Evolutionary conservation across 2,797 vertebrate species (phyloP), one percentile per base, ranked within the genome.

Genomic region (Schizothorax lantsangensis): DNA sequence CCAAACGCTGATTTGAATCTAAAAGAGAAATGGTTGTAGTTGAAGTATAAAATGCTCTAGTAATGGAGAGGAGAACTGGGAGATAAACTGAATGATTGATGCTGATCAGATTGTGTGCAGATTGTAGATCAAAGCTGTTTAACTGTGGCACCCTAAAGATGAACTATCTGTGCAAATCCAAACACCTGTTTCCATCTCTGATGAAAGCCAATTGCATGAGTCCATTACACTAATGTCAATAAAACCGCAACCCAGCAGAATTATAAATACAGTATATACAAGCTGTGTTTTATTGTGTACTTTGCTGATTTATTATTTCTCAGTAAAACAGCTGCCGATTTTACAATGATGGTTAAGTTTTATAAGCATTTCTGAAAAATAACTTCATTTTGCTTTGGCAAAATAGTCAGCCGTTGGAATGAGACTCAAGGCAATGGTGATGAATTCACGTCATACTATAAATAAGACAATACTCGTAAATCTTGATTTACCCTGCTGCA

Each of bases 361-460:
- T 86, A 86, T 74, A 81, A 86, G 79, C 79, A 52, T 86, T 86
- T 86, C 78, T 81, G 78, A 80, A 85, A 52, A 74, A 86, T 81
- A 81, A 81, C 43, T 66, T 74, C 6, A 49, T 81, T 81, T 81
- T 33, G 66, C 38, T 80, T 80, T 72, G 54, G 77, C 19, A 62
- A 47, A 85, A n/a, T 85, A 72, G 68, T n/a, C 19, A 72, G 17
- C 19, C 2, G 1, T 73, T 73, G 26, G 69, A 86, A 80, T 5
- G 52, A 86, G 69, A 40, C 30, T 74, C 69, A 52, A 64, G 77
- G 21, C 40, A 26, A 49, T 45, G 11, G 19, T 73, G 30, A 64
- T 62, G 9, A 38, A 47, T 72, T 72, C 40, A 62, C 79, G 26
- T 74, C 21, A 81, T 62, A 52, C 57, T 40, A 74, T 74, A 81